Evolutionary conservation across 1,140 invertebrate species (phyloP).

Genomic region (Diplogasteroides magnus): DNA sequence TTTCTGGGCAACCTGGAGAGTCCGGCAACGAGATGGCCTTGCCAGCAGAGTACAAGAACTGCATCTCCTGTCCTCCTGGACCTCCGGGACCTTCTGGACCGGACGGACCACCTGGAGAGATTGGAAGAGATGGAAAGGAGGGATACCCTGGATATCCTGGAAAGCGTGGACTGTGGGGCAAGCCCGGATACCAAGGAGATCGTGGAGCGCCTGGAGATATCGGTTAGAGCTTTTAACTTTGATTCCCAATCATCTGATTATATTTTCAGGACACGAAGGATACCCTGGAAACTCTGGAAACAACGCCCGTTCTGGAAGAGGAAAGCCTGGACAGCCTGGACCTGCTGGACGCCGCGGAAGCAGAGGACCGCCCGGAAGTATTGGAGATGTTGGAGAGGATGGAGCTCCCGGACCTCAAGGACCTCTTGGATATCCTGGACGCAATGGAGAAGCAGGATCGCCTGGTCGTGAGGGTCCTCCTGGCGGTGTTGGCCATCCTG

Average conservation of each 20-base stretch:
- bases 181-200: not conserved
- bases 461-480: not conserved
- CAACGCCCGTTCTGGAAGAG: not conserved
- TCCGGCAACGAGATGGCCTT: not conserved
- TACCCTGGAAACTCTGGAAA: conserved; percentile 1
- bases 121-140: not conserved
- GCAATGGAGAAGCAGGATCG: conserved; percentile 1
- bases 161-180: not conserved
- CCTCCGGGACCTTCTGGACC: not conserved
- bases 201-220: not conserved
- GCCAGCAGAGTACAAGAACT: not conserved
- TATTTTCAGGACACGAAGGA: no score
- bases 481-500: not conserved
- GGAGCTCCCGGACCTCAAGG: conserved; percentile 9
- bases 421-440: conserved; percentile 1
- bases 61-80: not conserved
- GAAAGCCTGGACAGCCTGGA: conserved; percentile 1
- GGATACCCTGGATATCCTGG: not conserved
- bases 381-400: not conserved
- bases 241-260: no score
- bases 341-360: not conserved
- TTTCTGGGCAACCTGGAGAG: not conserved
- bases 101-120: not conserved
- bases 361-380: not conserved
- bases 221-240: no score